Evolutionary conservation across 2,888 invertebrate genomes (phyloP).

Genomic region (Cenopis cana): DNA sequence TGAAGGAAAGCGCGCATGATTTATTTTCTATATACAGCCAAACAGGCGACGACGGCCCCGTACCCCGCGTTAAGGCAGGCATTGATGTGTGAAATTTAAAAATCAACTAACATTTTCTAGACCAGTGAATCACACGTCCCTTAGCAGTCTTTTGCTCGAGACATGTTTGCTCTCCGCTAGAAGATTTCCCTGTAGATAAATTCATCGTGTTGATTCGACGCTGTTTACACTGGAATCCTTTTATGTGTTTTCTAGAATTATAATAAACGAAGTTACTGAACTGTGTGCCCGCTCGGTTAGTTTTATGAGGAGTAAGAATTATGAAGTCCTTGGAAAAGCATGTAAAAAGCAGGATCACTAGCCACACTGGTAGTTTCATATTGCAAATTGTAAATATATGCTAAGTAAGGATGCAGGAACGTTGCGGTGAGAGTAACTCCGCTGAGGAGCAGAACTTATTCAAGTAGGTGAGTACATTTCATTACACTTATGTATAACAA

Average conservation of each 20-base stretch:
- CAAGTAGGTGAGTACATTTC: conserved; percentile 11
- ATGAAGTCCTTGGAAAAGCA: conserved; percentile 37
- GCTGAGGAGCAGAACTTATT: conserved; percentile 23
- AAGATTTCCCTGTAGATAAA: conserved; percentile 78
- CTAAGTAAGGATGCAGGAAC: conserved; percentile 32
- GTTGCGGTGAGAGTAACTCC: conserved; percentile 10
- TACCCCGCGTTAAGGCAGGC: conserved; percentile 65
- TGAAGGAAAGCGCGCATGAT: conserved; percentile 37
- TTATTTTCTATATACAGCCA: conserved; percentile 40
- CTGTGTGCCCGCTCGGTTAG: conserved; percentile 36
- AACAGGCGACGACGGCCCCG: conserved; percentile 44
- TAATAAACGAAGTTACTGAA: conserved; percentile 30
- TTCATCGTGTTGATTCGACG: conserved; percentile 77
- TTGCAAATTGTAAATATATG: conserved; percentile 44
- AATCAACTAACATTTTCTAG: conserved; percentile 84
- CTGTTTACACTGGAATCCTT: conserved; percentile 76
- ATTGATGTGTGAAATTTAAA: conserved; percentile 81
- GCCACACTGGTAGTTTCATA: conserved; percentile 38
- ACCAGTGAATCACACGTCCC: conserved; percentile 77
- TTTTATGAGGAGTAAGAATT: conserved; percentile 33
- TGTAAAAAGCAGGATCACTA: conserved; percentile 31
- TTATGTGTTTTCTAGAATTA: conserved; percentile 62
- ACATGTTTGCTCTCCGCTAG: conserved; percentile 75
- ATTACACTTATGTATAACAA: conserved; percentile 13
- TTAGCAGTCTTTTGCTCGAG: conserved; percentile 71